Conservation (phyloP, 2,888 invertebrate genomes). For the Gari tellinella region DNA sequence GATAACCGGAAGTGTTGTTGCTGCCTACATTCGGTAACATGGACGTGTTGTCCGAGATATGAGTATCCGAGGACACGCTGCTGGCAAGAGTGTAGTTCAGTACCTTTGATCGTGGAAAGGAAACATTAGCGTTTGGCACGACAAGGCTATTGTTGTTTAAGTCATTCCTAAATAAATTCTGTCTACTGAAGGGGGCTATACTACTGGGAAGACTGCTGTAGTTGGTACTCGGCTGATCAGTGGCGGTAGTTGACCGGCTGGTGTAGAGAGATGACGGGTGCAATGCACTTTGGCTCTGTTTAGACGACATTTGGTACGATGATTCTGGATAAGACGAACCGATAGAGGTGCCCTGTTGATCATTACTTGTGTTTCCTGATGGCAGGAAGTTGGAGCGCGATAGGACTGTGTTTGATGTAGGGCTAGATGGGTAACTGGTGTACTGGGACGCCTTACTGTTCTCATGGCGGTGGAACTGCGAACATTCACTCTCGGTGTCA, state of each 20-base stretch:
- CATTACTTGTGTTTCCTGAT: constrained; percentile 26
- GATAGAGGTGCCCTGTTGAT: constrained; percentile 21
- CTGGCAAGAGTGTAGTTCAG: constrained; percentile 59
- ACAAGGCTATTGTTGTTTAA: constrained; percentile 53
- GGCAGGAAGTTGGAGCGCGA: constrained; percentile 22
- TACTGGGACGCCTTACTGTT: constrained; percentile 26
- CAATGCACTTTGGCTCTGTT: constrained; percentile 26
- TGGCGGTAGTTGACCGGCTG: constrained; percentile 46
- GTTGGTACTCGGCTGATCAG: constrained; percentile 53
- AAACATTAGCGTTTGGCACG: constrained; percentile 59
- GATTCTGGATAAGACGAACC: constrained; percentile 47
- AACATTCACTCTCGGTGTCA: constrained; percentile 58
- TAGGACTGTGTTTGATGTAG: constrained; percentile 37
- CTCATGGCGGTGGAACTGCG: constrained; percentile 9
- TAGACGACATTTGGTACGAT: constrained; percentile 40
- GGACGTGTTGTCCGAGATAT: constrained; percentile 71
- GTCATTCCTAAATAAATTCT: constrained; percentile 38
- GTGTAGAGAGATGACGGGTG: constrained; percentile 37
- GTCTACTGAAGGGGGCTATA: constrained; percentile 66
- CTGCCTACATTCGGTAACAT: constrained; percentile 73
- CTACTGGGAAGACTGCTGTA: constrained; percentile 70
- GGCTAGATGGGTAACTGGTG: constrained; percentile 60
- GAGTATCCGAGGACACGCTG: constrained; percentile 61
- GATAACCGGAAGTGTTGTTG: constrained; percentile 67
- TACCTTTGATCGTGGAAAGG: constrained; percentile 48